These are phyloP conservation scores for Balaeniceps rex DNA, from an alignment of 2,113 vertebrate species.

Conservation along the genomic window DNA sequence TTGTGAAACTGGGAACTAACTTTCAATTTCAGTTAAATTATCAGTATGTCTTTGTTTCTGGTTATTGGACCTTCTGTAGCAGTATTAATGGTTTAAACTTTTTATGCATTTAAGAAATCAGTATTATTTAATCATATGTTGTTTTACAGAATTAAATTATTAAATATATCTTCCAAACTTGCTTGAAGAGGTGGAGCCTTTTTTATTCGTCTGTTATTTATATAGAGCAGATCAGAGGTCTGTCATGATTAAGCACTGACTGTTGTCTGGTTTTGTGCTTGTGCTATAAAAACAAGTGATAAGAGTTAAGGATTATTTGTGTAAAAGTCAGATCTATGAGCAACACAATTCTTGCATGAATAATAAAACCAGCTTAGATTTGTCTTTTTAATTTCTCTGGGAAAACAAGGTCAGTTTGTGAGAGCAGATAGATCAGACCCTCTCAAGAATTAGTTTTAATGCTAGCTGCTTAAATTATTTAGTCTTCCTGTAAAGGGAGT, in stretches of 20 bases:
- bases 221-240: background rate
- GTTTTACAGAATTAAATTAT: background rate
- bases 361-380: background rate
- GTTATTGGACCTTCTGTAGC: background rate
- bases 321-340: background rate
- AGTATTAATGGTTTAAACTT: background rate
- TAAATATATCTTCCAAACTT: background rate
- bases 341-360: rapidly evolving
- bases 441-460: background rate
- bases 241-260: background rate
- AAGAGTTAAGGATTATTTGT: background rate
- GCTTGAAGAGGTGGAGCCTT: background rate
- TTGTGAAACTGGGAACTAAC: background rate
- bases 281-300: background rate
- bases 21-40: background rate
- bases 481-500: background rate
- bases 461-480: background rate
- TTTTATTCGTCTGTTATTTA: background rate
- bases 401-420: background rate
- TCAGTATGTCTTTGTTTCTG: background rate
- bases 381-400: background rate
- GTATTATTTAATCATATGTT: background rate
- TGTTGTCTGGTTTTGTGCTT: background rate
- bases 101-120: background rate
- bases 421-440: background rate